Percentiles rank a stretch among this genome's conserved stretches.
These are phyloP conservation scores for Platysternon megacephalum DNA, from an alignment of 2,113 vertebrate genomes.

Conservation along the genomic window DNA sequence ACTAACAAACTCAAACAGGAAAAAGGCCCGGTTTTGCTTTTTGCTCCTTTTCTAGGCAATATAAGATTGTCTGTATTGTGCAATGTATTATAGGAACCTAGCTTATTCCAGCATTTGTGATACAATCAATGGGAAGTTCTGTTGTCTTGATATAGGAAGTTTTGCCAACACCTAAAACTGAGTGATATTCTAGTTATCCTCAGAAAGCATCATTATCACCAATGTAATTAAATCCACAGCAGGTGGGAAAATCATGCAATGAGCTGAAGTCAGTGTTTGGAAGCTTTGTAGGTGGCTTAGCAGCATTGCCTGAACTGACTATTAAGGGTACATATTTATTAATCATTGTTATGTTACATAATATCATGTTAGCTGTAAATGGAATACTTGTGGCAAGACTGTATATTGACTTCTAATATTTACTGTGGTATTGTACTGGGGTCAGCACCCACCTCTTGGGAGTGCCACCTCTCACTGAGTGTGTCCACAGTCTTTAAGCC, in stretches of 20 bases:
- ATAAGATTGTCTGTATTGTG: not conserved
- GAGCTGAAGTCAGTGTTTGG: not conserved
- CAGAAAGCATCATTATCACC: not conserved
- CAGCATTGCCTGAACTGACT: not conserved
- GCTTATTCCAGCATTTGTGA: not conserved
- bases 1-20: not conserved
- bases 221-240: not conserved
- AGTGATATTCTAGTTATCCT: not conserved
- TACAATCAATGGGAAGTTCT: not conserved
- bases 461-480: no score
- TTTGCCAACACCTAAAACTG: not conserved
- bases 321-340: not conserved
- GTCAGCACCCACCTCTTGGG: no score
- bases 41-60: not conserved
- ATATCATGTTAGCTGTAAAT: not conserved
- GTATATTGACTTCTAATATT: not conserved
- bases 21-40: not conserved
- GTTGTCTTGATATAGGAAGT: not conserved
- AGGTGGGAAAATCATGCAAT: fast-evolving
- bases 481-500: no score
- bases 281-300: not conserved
- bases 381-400: not conserved
- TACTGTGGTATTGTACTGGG: not conserved
- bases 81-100: not conserved
- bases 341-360: not conserved